Conservation (phyloP, 2,888 invertebrate species). For the Pyrochroa serraticornis region DNA sequence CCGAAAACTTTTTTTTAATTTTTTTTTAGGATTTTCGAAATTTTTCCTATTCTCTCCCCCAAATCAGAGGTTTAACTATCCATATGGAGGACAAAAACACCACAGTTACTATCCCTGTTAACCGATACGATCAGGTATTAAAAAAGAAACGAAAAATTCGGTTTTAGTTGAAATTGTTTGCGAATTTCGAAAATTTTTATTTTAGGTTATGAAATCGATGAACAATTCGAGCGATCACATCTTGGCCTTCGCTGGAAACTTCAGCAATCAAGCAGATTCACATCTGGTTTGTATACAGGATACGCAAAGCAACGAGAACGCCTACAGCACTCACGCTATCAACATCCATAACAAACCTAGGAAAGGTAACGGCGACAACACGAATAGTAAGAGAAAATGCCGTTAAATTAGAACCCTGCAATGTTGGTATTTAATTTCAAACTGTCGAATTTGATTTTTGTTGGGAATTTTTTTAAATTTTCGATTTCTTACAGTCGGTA, state of each 20-base stretch:
- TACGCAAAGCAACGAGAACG: slow-evolving; percentile 69
- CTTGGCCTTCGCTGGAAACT: slow-evolving; percentile 81
- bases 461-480: too few species aligned
- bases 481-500: too few species aligned
- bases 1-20: too few species aligned
- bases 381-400: too few species aligned
- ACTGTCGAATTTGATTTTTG: too few species aligned
- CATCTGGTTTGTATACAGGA: slow-evolving; percentile 87
- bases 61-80: slow-evolving; percentile 76
- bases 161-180: neutral
- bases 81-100: slow-evolving; percentile 85
- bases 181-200: slow-evolving; percentile 5
- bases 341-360: slow-evolving; percentile 83
- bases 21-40: slow-evolving; percentile 75
- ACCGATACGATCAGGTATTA: slow-evolving; percentile 74
- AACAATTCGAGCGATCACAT: slow-evolving; percentile 84
- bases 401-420: too few species aligned
- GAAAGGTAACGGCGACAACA: slow-evolving; percentile 63
- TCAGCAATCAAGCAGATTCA: slow-evolving; percentile 80
- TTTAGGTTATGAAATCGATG: slow-evolving; percentile 73
- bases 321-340: slow-evolving; percentile 85
- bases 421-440: too few species aligned
- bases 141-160: slow-evolving; percentile 6
- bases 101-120: slow-evolving; percentile 75
- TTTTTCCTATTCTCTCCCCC: slow-evolving; percentile 79